These are phyloP conservation scores for Anthoscopus minutus DNA, from an alignment of 2,113 vertebrate genomes.

Conservation along the genomic window DNA sequence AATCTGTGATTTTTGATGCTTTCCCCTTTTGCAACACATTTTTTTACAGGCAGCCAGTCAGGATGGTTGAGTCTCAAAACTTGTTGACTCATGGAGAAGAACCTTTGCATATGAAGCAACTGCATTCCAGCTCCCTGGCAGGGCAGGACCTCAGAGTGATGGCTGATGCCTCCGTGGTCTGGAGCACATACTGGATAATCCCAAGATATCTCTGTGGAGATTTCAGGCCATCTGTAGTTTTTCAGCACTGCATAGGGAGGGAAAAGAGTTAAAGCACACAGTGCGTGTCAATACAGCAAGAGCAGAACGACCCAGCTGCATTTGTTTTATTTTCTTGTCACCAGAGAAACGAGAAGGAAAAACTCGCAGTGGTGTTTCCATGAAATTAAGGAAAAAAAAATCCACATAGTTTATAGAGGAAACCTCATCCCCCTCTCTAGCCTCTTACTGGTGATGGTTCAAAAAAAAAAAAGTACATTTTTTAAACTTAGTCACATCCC, in stretches of 20 bases:
- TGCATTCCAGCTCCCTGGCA: not conserved
- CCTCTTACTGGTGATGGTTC: not conserved
- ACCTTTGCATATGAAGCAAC: not conserved
- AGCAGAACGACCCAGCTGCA: slow-evolving; percentile 47
- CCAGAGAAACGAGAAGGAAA: slow-evolving; percentile 69
- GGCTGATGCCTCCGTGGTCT: not conserved
- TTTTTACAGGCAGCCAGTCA: not conserved
- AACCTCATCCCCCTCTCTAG: not conserved
- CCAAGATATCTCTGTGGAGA: not conserved
- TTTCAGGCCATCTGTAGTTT: not conserved
- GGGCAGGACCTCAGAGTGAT: not conserved
- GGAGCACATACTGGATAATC: not conserved
- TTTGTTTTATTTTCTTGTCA: slow-evolving; percentile 70
- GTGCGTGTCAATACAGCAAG: not conserved
- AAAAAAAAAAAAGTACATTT: not conserved
- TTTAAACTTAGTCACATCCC: slow-evolving; percentile 33
- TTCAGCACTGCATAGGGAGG: not conserved
- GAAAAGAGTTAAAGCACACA: not conserved
- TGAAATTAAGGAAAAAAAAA: slow-evolving; percentile 29
- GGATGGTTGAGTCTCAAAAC: not conserved
- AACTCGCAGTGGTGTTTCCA: slow-evolving; percentile 57
- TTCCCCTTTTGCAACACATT: not conserved
- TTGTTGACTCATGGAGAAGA: not conserved
- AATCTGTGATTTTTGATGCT: not conserved
- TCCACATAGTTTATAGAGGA: not conserved